Conservation (phyloP, 2,797 vertebrate genomes). For the Tarsius wallacei region DNA sequence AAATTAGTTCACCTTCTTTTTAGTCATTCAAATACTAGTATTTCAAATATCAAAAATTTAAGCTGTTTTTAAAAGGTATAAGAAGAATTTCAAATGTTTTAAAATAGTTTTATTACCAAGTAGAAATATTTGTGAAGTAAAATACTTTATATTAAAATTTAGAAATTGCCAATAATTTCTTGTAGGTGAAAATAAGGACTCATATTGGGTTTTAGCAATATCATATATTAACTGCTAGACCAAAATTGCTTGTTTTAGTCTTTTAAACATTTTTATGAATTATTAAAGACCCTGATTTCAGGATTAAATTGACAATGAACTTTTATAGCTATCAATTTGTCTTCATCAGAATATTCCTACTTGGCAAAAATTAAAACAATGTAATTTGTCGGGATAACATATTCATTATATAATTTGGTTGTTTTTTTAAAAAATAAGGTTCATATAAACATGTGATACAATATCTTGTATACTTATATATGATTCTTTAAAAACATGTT, state of each 20-base stretch:
- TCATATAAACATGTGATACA: conserved; percentile 41
- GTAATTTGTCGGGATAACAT: conserved; percentile 63
- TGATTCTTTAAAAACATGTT: conserved; percentile 32
- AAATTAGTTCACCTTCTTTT: conserved; percentile 82
- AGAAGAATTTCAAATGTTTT: conserved; percentile 73
- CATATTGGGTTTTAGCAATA: conserved; percentile 70
- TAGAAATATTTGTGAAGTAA: conserved; percentile 80
- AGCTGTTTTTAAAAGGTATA: conserved; percentile 73
- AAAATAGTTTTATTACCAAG: conserved; percentile 71
- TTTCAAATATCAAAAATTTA: conserved; percentile 78
- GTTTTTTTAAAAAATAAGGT: conserved; percentile 76
- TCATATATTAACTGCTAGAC: conserved; percentile 20
- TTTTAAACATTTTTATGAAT: conserved; percentile 71
- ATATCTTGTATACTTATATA: conserved; percentile 70
- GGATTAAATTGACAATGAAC: conserved; percentile 70
- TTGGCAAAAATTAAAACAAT: conserved; percentile 74
- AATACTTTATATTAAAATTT: conserved; percentile 75
- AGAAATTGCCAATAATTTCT: conserved; percentile 78
- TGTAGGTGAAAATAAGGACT: conserved; percentile 77
- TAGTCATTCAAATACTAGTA: conserved; percentile 76
- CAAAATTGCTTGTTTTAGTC: conserved; percentile 46
- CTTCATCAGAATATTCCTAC: conserved; percentile 78
- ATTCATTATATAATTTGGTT: conserved; percentile 61
- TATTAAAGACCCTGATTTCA: conserved; percentile 47
- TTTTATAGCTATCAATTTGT: conserved; percentile 74